These are phyloP conservation scores for Pycnonotus jocosus DNA, from an alignment of 2,113 vertebrate species.

Conservation along the genomic window DNA sequence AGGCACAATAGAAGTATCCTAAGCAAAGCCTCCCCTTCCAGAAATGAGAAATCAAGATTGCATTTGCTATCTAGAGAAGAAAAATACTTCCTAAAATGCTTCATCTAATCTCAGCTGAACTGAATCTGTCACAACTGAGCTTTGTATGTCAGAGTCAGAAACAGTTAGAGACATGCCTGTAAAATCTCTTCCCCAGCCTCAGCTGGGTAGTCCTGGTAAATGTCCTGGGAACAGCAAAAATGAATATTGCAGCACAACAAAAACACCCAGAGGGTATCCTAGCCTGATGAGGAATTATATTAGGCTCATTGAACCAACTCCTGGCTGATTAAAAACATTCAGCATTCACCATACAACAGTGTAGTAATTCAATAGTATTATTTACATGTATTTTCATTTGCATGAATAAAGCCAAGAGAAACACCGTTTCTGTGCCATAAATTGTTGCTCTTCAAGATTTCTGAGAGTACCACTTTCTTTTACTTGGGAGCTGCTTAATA, in stretches of 20 bases:
- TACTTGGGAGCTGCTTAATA: constrained; percentile 38
- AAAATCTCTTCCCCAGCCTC: background rate
- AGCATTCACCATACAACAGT: constrained; percentile 15
- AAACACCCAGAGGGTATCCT: background rate
- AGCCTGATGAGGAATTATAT: constrained; percentile 10
- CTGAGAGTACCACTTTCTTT: background rate
- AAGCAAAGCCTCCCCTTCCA: background rate
- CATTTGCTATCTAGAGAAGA: background rate
- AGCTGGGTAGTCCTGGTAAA: background rate
- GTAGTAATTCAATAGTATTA: constrained; percentile 36
- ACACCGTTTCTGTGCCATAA: background rate
- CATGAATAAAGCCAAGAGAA: constrained; percentile 46
- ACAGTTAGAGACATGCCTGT: background rate
- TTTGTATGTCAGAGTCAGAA: background rate
- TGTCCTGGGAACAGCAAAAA: background rate
- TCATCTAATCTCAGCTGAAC: background rate
- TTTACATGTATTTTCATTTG: constrained; percentile 8
- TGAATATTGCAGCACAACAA: background rate
- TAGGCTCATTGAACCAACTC: background rate
- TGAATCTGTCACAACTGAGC: background rate
- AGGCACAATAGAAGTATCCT: background rate
- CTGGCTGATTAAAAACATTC: constrained; percentile 22
- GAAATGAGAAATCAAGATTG: background rate
- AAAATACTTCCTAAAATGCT: background rate
- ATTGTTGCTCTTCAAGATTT: constrained; percentile 23